Evolutionary conservation across 2,113 vertebrate genomes (phyloP).

Genomic region (Engystomops pustulosus): DNA sequence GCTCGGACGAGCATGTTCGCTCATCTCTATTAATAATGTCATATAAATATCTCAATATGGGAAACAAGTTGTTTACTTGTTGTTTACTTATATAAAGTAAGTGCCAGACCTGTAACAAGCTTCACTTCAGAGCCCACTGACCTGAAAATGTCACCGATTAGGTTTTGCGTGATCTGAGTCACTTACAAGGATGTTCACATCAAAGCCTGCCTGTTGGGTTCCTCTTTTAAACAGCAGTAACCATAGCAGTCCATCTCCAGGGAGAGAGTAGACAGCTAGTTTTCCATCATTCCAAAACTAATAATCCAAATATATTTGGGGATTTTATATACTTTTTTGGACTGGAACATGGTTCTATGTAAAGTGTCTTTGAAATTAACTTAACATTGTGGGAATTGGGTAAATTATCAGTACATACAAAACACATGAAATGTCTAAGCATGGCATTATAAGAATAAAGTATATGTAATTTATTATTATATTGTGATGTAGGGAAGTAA

Average conservation of each 20-base stretch:
- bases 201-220: slow-evolving; percentile 69
- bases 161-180: slow-evolving; percentile 75
- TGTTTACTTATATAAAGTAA: slow-evolving; percentile 55
- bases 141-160: slow-evolving; percentile 74
- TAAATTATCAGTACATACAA: not conserved
- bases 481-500: not conserved
- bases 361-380: slow-evolving; percentile 79
- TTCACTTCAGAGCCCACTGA: slow-evolving; percentile 70
- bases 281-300: slow-evolving; percentile 74
- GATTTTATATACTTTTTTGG: slow-evolving; percentile 66
- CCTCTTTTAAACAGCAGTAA: slow-evolving; percentile 67
- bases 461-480: not conserved
- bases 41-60: no score
- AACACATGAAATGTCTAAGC: not conserved
- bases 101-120: slow-evolving; percentile 69
- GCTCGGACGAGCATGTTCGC: no score
- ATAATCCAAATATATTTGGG: slow-evolving; percentile 71
- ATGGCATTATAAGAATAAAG: not conserved
- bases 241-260: slow-evolving; percentile 67
- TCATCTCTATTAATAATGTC: no score
- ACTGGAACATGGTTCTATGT: slow-evolving; percentile 76
- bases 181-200: slow-evolving; percentile 77
- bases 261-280: slow-evolving; percentile 70
- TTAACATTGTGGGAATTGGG: slow-evolving; percentile 61
- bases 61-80: no score